A percentile compares a stretch with the other conserved stretches of the same genome.
phyloP scores from a whole-genome alignment of 2,888 invertebrate species.

The Philhelius pedissequus region DNA sequence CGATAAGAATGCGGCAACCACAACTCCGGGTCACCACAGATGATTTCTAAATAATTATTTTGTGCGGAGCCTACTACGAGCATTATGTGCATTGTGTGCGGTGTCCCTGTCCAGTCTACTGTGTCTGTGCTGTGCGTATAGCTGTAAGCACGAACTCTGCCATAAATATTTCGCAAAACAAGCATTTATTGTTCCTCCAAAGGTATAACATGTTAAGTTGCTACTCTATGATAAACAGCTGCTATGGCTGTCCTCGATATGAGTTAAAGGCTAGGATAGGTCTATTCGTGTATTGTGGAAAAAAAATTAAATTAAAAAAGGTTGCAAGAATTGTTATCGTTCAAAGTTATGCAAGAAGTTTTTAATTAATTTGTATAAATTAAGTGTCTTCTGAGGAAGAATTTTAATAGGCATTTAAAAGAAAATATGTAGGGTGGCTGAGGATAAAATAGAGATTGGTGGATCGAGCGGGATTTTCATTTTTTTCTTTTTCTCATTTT shows the following conservation, averaged over 20 bases:
- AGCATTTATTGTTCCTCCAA: not conserved
- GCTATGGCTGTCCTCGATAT: not conserved
- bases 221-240: not conserved
- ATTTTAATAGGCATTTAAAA: not conserved
- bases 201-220: not conserved
- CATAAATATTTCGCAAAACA: constrained; percentile 1
- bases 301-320: not conserved
- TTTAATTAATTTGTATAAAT: not conserved
- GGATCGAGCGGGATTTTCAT: too few species aligned
- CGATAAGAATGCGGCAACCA: constrained; percentile 62
- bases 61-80: not conserved
- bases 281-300: not conserved
- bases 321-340: not conserved
- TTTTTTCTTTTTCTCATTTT: too few species aligned
- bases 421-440: not conserved
- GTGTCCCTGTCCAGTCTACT: not conserved
- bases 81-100: not conserved
- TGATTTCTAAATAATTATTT: constrained; percentile 58
- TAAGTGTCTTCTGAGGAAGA: not conserved
- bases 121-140: not conserved
- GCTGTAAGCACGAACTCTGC: not conserved
- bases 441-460: not conserved
- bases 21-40: constrained; percentile 51
- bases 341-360: not conserved
- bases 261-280: not conserved